phyloP scores from a whole-genome alignment of 2,113 vertebrate species.

The Ciconia stormi region DNA sequence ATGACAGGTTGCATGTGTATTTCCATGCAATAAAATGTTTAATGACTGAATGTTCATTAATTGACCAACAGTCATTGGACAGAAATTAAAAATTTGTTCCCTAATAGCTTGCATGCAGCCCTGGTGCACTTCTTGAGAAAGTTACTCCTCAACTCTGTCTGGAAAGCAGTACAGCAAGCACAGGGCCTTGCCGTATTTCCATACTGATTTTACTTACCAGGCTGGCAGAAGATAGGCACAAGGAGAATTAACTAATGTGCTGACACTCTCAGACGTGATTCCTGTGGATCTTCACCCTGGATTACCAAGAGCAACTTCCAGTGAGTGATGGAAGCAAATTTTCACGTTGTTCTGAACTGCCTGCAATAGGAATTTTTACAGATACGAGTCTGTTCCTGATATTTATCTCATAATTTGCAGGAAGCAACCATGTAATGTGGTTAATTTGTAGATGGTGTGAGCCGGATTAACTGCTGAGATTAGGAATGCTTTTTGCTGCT shows the following conservation, averaged over 20 bases:
- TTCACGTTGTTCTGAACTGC: background rate
- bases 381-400: background rate
- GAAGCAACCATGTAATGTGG: background rate
- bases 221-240: background rate
- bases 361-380: background rate
- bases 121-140: background rate
- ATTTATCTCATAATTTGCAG: background rate
- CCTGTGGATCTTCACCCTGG: background rate
- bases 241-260: background rate
- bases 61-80: background rate
- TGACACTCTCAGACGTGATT: background rate
- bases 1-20: background rate
- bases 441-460: background rate
- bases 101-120: background rate
- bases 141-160: background rate
- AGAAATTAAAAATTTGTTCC: background rate
- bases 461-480: background rate
- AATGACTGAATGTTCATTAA: background rate
- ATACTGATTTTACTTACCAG: background rate
- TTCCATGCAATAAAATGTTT: background rate
- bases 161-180: background rate
- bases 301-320: background rate
- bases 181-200: background rate
- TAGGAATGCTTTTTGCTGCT: background rate
- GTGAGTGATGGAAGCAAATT: background rate